Base-by-base conservation (phyloP, 2,113 vertebrate species). In the Psittacus erithacus region DNA sequence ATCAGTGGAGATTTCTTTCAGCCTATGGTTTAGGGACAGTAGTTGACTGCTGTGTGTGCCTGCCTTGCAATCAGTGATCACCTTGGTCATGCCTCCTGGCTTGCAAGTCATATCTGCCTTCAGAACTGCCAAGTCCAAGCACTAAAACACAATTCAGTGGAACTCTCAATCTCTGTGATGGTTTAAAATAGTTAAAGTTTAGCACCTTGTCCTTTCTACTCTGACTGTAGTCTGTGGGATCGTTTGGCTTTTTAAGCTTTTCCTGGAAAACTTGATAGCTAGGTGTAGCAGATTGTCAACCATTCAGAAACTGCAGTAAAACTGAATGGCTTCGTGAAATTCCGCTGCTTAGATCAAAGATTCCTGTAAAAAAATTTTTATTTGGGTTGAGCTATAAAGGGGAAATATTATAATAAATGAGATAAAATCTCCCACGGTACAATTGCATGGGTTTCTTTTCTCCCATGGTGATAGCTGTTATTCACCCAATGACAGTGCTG, bases 401-500 rank as follows among this genome's bases (percentile, higher is more conserved):
- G 20, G 60, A 75, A 79, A 64, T 17, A 28, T 15, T 53, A 38
- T 13, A 63, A 74, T 10, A 80, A 83, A 63, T 27, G 13, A 43
- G 18, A 53, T 38, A 29, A 68, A 82, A 82, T 9, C 1, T 46
- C 41, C 18, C 28, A 13, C 14, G 6, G 7, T 57, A 3, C 44
- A 60, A 46, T 12, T 38, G 19, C 1, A 2, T 41, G 50, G 8
- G 9, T 68, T 88, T 82, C 55, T 86, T 76, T 14, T 33, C 39
- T 82, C 17, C 43, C 3, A 6, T 17, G 24, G 2, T 31, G 47
- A 50, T 29, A 16, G 15, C 63, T 88, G 39, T 46, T 2, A 3
- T 64, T 93, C 35, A 43, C 24, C n/a, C 22, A 47, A 7, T 15
- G 31, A 8, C 31, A 12, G 13, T n/a, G 49, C 29, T 0, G 0